phyloP scores from a whole-genome alignment of 2,888 invertebrate species.

The Buathra laborator region DNA sequence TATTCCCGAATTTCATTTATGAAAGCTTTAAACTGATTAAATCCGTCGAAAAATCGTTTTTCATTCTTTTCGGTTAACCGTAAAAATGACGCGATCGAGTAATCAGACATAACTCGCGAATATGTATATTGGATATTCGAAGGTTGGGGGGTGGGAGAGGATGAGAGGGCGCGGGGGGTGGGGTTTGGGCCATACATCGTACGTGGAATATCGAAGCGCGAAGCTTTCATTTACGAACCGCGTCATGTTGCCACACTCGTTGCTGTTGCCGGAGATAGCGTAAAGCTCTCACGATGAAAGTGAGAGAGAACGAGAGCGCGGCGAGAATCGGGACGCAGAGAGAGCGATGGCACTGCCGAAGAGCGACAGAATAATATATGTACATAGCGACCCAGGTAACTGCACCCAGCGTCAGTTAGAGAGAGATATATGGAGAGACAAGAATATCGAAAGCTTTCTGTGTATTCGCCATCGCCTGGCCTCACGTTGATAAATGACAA shows the following conservation, averaged over 20 bases:
- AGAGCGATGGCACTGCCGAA: constrained; percentile 57
- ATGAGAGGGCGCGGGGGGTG: too few relatives aligned
- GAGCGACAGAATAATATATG: constrained; percentile 51
- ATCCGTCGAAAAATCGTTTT: constrained; percentile 23
- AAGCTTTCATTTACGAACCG: constrained; percentile 71
- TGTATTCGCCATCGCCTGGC: constrained; percentile 40
- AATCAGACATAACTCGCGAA: constrained; percentile 48
- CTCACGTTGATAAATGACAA: constrained; percentile 75
- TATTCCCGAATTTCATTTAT: background rate
- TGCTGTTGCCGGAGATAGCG: constrained; percentile 54
- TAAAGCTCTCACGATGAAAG: constrained; percentile 56
- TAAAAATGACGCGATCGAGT: constrained; percentile 31
- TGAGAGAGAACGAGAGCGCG: constrained; percentile 60
- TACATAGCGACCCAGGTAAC: background rate
- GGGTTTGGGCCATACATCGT: background rate
- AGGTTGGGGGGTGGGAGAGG: background rate
- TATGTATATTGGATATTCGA: constrained; percentile 40
- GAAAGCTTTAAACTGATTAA: constrained; percentile 12
- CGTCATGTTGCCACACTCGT: constrained; percentile 55
- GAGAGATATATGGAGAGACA: background rate
- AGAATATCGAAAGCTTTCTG: constrained; percentile 60
- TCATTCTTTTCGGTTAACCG: constrained; percentile 3
- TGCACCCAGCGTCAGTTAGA: background rate
- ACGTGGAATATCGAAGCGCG: constrained; percentile 60
- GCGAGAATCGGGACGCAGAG: constrained; percentile 21